These are phyloP conservation scores for Spea hammondii DNA, from an alignment of 2,797 vertebrate species.

Conservation along the genomic window DNA sequence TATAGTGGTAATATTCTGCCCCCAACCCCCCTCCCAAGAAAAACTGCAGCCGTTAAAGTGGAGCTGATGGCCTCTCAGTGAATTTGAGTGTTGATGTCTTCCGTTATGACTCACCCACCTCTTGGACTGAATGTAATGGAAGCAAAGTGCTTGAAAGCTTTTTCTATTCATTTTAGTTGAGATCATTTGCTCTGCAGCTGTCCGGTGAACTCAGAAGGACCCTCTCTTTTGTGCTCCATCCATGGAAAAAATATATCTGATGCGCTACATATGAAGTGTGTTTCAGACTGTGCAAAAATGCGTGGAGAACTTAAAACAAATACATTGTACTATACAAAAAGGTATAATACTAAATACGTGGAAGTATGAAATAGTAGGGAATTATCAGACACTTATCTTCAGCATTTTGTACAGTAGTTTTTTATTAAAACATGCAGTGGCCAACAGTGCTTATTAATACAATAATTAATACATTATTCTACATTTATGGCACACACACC, in stretches of 20 bases:
- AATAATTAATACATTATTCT: no score
- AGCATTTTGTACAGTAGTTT: no score
- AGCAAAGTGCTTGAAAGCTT: neutral
- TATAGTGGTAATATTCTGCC: no score
- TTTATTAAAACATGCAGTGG: no score
- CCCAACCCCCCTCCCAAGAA: no score
- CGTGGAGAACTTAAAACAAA: neutral
- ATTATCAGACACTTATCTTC: no score
- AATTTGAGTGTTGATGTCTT: neutral
- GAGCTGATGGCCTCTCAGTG: neutral
- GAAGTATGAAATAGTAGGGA: no score
- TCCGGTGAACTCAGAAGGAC: conserved; percentile 13
- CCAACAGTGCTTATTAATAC: no score
- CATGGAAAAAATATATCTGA: conserved; percentile 7
- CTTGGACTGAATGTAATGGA: conserved; percentile 3
- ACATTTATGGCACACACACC: no score
- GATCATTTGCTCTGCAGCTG: conserved; percentile 14
- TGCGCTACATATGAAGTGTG: neutral
- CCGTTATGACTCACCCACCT: conserved; percentile 1
- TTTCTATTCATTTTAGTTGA: conserved; percentile 1
- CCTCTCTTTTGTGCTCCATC: neutral
- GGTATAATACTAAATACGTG: no score
- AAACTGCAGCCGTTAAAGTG: neutral
- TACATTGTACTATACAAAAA: no score
- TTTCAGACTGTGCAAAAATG: neutral